A percentile compares a stretch with the other conserved stretches of the same genome.
Conservation (phyloP, 2,113 vertebrate genomes). For the Uropsilus gracilis region DNA sequence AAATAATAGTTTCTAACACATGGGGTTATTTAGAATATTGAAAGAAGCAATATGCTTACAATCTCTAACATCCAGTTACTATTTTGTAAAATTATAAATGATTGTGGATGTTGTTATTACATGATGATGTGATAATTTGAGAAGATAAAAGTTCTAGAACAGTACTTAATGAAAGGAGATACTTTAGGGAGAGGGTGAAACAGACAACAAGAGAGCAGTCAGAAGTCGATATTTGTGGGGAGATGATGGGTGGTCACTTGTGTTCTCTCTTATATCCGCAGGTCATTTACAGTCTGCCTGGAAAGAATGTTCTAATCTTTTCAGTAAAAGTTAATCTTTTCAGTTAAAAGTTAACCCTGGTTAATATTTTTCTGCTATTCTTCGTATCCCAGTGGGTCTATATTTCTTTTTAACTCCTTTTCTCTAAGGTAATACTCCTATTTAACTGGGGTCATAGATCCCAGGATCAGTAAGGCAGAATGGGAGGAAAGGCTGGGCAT, state of each 20-base stretch:
- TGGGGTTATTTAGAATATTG: not conserved
- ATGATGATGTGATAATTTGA: not conserved
- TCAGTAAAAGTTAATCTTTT: no score
- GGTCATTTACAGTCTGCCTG: no score
- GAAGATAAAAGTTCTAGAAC: not conserved
- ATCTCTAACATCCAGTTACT: not conserved
- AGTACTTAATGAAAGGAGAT: not conserved
- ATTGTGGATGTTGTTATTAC: not conserved
- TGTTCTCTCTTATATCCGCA: no score
- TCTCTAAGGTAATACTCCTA: no score
- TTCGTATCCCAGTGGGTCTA: no score
- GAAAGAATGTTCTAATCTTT: no score
- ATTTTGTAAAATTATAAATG: not conserved
- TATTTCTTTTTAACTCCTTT: no score
- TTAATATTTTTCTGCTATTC: no score
- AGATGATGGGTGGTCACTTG: not conserved
- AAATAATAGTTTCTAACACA: not conserved
- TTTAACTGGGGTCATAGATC: no score
- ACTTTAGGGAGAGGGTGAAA: not conserved
- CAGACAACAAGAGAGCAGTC: not conserved
- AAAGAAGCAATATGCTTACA: not conserved
- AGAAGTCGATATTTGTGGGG: accelerated
- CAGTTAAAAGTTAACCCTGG: no score
- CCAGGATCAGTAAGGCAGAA: not conserved
- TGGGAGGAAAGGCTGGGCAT: not conserved